These are phyloP conservation scores for Calyptomena viridis DNA, from an alignment of 2,113 vertebrate species.

Conservation along the genomic window DNA sequence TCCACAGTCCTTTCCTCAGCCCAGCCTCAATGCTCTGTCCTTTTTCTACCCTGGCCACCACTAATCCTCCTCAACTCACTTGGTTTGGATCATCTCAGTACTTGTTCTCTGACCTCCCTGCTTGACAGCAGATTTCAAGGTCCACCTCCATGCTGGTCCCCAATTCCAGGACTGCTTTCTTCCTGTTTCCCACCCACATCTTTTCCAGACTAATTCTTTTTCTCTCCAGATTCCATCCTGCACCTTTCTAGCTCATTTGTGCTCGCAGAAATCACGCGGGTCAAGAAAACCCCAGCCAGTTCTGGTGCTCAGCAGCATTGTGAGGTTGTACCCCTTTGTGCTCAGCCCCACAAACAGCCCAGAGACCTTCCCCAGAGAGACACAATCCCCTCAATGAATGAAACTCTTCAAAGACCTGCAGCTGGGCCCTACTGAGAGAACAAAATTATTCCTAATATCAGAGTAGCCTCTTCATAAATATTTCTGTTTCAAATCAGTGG, in stretches of 20 bases:
- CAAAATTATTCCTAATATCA: not conserved
- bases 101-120: not conserved
- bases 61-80: not conserved
- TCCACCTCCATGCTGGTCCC: not conserved
- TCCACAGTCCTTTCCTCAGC: not conserved
- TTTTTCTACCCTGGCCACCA: not conserved
- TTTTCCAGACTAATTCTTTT: not conserved
- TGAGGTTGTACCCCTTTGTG: not conserved
- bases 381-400: not conserved
- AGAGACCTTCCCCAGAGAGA: not conserved
- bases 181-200: not conserved
- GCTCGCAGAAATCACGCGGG: not conserved
- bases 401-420: not conserved
- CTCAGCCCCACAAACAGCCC: not conserved
- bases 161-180: not conserved
- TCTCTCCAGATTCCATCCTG: not conserved
- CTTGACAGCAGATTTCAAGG: not conserved
- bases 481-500: not conserved
- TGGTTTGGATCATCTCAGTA: fast-evolving
- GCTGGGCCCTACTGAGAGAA: not conserved
- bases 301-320: not conserved
- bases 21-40: not conserved
- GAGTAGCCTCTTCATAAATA: not conserved
- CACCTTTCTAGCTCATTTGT: fast-evolving
- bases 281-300: not conserved